phyloP scores from a whole-genome alignment of 2,113 vertebrate genomes.

The Cynoglossus semilaevis region DNA sequence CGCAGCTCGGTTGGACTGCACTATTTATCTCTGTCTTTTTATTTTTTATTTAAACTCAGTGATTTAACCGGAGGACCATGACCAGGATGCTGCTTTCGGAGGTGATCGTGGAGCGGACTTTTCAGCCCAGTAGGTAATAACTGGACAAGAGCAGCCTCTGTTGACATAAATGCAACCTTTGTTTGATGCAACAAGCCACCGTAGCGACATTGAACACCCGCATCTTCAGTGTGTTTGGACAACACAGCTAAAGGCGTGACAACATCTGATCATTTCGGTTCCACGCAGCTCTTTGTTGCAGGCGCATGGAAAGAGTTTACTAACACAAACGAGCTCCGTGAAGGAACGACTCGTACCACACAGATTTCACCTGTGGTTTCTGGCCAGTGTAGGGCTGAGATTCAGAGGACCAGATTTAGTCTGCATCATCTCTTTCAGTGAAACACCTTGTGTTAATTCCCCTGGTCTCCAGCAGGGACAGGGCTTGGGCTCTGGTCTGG shows the following conservation, averaged over 20 bases:
- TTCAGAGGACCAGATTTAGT: slow-evolving; percentile 9
- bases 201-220: not conserved
- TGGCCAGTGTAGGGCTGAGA: slow-evolving; percentile 15
- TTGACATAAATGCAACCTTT: slow-evolving; percentile 7
- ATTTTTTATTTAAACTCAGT: slow-evolving; percentile 17
- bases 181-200: not conserved
- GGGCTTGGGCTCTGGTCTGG: slow-evolving; percentile 31
- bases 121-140: slow-evolving; percentile 11
- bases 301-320: not conserved
- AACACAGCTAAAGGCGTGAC: slow-evolving; percentile 16
- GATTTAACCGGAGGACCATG: not conserved
- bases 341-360: slow-evolving; percentile 12
- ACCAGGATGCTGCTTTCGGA: slow-evolving; percentile 34
- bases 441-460: slow-evolving; percentile 36
- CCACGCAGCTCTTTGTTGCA: not conserved
- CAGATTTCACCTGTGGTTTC: slow-evolving; percentile 16
- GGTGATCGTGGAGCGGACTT: slow-evolving; percentile 18
- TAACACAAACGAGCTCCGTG: not conserved
- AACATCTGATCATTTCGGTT: slow-evolving; percentile 15
- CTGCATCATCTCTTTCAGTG: slow-evolving; percentile 26
- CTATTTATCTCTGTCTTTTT: slow-evolving; percentile 11
- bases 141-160: slow-evolving; percentile 28
- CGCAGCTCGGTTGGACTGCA: slow-evolving; percentile 28
- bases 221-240: not conserved
- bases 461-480: slow-evolving; percentile 22